Evolutionary conservation across 2,797 vertebrate species (phyloP), one percentile per base, ranked within the genome.

Genomic region (Lepus townsendii): DNA sequence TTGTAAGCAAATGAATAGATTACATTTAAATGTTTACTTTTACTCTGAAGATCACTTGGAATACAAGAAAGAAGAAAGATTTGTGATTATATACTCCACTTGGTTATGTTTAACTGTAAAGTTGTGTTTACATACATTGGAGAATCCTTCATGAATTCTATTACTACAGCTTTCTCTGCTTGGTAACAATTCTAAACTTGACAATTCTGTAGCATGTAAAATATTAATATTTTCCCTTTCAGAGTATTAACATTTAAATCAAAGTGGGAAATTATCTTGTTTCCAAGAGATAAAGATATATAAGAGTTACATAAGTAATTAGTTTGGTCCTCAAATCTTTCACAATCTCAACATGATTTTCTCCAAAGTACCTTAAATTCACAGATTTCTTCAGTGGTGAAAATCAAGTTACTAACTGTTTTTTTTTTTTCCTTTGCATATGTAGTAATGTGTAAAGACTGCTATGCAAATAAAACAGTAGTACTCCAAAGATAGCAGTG

Each of bases 161-260:
- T 72, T 78, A 83, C 68, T 84, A 13, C 0, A 47, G 11, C 10
- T 93, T 95, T 88, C 66, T 57, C n/a, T 32, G 30, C 30, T 47
- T 75, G 12, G 0, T 52, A 85, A 88, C 12, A 92, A 91, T 75
- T 88, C 68, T 92, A 85, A 88, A 78, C 30, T 82, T 77, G 42
- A 77, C 38, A 76, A 80, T 87, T 24, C 22, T 77, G 12, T 60
- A 65, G 32, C 35, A 42, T 96, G 35, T 66, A 78, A 84, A 90
- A 80, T 93, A 85, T 84, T 77, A 60, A 57, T 87, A 4, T 63
- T 78, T 69, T 73, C 62, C 32, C 75, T 79, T 77, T 79, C n/a
- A 78, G 5, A 73, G 7, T 60, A 19, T 80, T 92, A 85, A 50
- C 92, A 91, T 86, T 88, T 86, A 92, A 75, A 76, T 38, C 7